Conservation (phyloP, 2,888 invertebrate genomes). For the Tinea semifulvella region DNA sequence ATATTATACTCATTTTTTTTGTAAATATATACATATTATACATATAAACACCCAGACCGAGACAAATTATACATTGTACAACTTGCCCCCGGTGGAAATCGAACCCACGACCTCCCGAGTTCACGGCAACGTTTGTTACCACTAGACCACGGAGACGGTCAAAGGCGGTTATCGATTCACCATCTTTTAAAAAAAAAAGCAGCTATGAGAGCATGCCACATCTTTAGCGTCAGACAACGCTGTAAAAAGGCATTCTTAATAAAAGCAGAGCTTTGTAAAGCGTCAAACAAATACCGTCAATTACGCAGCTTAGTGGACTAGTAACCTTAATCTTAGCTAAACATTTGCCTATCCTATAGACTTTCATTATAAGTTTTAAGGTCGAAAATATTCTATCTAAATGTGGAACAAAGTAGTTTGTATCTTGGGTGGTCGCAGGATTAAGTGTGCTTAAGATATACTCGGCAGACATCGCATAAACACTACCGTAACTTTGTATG, state of each 20-base stretch:
- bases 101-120: too few relatives aligned
- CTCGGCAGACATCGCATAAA: constrained; percentile 1
- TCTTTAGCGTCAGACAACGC: too few relatives aligned
- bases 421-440: constrained; percentile 10
- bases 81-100: too few relatives aligned
- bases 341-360: neutral
- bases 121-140: too few relatives aligned
- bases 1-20: too few relatives aligned
- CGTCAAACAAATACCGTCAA: constrained; percentile 14
- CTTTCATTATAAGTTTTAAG: neutral
- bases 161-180: neutral
- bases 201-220: constrained; percentile 2
- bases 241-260: too few relatives aligned
- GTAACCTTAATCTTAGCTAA: neutral
- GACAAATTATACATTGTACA: too few relatives aligned
- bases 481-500: constrained; percentile 7
- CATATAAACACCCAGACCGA: too few relatives aligned
- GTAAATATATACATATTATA: too few relatives aligned
- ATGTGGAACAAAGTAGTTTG: constrained; percentile 3
- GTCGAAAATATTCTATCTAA: neutral
- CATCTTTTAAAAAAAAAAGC: neutral
- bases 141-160: too few relatives aligned
- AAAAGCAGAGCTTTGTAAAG: too few relatives aligned
- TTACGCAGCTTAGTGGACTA: constrained; percentile 10
- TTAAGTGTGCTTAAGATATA: constrained; percentile 5